Evolutionary conservation across 2,797 vertebrate species (phyloP).

Genomic region (Chaetodon trifasciatus): DNA sequence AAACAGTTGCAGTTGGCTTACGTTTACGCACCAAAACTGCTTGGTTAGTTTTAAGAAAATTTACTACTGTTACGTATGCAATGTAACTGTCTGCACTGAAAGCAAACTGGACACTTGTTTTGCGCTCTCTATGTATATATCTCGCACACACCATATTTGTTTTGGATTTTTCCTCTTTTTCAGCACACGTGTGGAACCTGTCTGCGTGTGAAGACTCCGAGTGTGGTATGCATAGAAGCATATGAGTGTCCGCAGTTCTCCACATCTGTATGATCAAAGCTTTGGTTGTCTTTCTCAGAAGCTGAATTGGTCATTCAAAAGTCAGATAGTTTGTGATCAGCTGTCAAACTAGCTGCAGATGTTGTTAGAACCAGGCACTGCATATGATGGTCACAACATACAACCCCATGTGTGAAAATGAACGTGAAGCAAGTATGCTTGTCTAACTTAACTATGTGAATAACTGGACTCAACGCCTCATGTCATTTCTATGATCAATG

Average conservation of each 20-base stretch:
- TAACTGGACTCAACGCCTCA: background rate
- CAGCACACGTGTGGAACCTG: background rate
- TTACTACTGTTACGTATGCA: no score
- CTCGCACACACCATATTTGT: no score
- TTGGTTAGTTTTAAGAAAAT: no score
- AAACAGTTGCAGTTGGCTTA: no score
- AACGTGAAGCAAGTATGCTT: background rate
- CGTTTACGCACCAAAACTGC: no score
- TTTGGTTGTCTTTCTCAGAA: slow-evolving; percentile 8
- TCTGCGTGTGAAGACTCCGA: background rate
- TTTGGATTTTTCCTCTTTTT: background rate
- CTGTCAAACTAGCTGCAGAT: slow-evolving; percentile 16
- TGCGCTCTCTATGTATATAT: background rate
- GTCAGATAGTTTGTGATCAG: background rate
- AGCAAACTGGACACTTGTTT: background rate
- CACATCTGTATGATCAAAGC: slow-evolving; percentile 3
- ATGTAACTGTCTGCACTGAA: no score
- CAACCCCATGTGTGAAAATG: background rate
- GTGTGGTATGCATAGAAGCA: background rate
- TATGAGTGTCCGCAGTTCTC: background rate
- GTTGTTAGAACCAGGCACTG: background rate
- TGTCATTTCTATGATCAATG: background rate
- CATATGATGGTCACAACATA: no score
- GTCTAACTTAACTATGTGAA: background rate
- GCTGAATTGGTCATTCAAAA: background rate